Percentiles rank a stretch among this genome's conserved stretches.
These are phyloP conservation scores for Hofmannophila pseudospretella DNA, from an alignment of 2,888 invertebrate genomes.

Conservation along the genomic window DNA sequence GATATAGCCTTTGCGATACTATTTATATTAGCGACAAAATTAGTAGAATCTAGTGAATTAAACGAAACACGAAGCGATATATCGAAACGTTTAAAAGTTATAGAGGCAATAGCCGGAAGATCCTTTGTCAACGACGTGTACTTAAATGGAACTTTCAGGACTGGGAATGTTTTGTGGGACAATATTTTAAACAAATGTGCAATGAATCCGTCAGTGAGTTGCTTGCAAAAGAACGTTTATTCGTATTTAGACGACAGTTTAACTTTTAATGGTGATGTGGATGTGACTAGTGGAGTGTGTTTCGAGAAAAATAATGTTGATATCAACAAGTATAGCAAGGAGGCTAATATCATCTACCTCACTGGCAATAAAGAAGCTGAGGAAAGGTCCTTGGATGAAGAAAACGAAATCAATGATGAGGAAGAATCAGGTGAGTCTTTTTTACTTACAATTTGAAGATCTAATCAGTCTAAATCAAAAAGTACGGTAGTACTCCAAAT, in stretches of 20 bases:
- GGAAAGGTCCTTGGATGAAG: constrained; percentile 46
- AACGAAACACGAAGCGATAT: constrained; percentile 37
- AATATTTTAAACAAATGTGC: constrained; percentile 85
- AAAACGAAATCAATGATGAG: constrained; percentile 56
- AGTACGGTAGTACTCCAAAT: too few relatives aligned
- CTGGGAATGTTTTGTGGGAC: constrained; percentile 85
- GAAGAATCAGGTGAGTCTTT: constrained; percentile 53
- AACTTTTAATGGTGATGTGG: constrained; percentile 80
- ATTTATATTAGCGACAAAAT: constrained; percentile 38
- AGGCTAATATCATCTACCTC: constrained; percentile 71
- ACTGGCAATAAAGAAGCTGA: constrained; percentile 46
- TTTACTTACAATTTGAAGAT: too few relatives aligned
- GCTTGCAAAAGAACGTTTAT: constrained; percentile 87
- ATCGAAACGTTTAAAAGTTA: constrained; percentile 45
- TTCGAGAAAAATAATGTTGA: constrained; percentile 82
- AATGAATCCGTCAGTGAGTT: constrained; percentile 81
- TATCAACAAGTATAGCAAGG: constrained; percentile 72
- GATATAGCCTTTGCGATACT: constrained; percentile 35
- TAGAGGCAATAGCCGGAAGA: constrained; percentile 54
- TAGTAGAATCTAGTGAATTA: constrained; percentile 31
- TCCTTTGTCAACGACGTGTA: constrained; percentile 56
- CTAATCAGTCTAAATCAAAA: too few relatives aligned
- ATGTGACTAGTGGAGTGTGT: constrained; percentile 80
- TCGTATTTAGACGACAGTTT: constrained; percentile 83
- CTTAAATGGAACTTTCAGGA: constrained; percentile 67